Evolutionary conservation across 2,113 vertebrate species (phyloP).

Genomic region (Cairina moschata): DNA sequence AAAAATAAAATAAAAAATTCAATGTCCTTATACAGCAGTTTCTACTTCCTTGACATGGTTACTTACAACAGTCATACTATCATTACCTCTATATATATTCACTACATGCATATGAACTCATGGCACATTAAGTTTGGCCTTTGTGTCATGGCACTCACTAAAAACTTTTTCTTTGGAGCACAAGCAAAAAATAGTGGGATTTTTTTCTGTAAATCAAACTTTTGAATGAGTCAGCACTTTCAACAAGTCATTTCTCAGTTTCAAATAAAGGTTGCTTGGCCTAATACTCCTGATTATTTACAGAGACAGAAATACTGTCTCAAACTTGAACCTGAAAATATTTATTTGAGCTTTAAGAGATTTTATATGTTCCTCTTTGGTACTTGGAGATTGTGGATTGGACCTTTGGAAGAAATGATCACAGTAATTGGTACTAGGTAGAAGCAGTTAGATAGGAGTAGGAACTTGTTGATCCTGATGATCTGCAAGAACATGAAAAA

Average conservation of each 20-base stretch:
- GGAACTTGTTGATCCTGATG: not conserved
- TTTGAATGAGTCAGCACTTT: not conserved
- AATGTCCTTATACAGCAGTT: not conserved
- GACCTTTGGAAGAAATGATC: not conserved
- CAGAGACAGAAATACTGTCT: not conserved
- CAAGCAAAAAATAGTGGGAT: not conserved
- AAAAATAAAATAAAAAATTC: not conserved
- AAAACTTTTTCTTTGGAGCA: not conserved
- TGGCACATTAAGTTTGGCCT: not conserved
- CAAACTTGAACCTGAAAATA: not conserved
- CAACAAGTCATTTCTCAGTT: not conserved
- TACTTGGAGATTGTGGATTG: not conserved
- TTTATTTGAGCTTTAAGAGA: not conserved
- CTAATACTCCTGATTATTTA: not conserved
- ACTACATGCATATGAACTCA: rapidly evolving
- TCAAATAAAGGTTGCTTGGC: not conserved
- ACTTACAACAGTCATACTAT: not conserved
- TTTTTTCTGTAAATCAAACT: not conserved
- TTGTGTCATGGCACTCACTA: rapidly evolving
- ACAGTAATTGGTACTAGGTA: not conserved
- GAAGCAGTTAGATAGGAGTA: not conserved
- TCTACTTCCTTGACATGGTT: not conserved
- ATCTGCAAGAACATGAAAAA: not conserved
- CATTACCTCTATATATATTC: not conserved
- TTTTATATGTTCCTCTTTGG: not conserved